Base-by-base conservation (phyloP, 2,797 vertebrate species). In the Thunnus albacares region DNA sequence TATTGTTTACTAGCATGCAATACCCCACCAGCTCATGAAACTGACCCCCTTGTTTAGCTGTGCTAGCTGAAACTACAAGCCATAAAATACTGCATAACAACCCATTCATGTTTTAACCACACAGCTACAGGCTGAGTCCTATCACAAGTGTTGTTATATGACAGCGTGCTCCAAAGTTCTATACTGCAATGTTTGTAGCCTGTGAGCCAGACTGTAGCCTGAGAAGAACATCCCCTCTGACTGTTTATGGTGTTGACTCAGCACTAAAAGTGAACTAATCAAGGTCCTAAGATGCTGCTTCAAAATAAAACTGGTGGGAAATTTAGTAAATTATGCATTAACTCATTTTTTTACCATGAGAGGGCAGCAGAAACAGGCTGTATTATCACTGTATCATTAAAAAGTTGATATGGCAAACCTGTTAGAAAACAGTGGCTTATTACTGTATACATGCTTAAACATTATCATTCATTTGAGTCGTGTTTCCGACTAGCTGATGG, bases 181-280 rank as follows among this genome's bases (percentile, higher is more conserved):
- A n/a, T 26, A n/a, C 64, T 68, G 64, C 56, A 67, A 56, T 43
- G 24, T 76, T 67, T 68, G 64, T 60, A 30, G 10, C 62, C 12
- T 20, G 35, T 22, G 35, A 58, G 62, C 53, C 30, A 33, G 30
- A 33, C 4, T 33, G 30, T 33, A 6, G 30, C 6, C 57, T 20
- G 18, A 18, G 20, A 24, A 59, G 24, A 38, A 38, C 38, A 3
- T 38, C 38, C 11, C 11, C 38, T 18, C 47, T 33, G 74, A 53
- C 24, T 65, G 41, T 52, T 57, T 26, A 55, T 47, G 33, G 14
- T 26, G 28, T 49, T 41, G 17, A 61, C 43, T 22, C 30, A 51
- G 18, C 20, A 28, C 28, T 58, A 15, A 51, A 58, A 4, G n/a
- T 43, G 20, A 67, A 41, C 28, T 38, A 5, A 41, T 35, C 56